Conservation (phyloP, 1,140 invertebrate species). For the Formica selysi region DNA sequence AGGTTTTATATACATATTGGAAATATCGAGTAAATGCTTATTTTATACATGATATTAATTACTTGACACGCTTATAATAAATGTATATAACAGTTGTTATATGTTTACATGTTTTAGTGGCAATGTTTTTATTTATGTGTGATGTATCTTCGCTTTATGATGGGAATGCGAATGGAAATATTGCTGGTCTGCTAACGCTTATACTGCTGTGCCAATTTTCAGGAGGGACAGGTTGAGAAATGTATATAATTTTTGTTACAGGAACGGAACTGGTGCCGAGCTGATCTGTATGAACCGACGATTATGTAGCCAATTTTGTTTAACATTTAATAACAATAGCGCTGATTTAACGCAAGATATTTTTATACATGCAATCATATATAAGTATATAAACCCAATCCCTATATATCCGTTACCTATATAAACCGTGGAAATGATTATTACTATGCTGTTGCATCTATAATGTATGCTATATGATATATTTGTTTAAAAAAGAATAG, state of each 20-base stretch:
- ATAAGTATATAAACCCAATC: conserved; percentile 48
- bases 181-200: not conserved
- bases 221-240: not conserved
- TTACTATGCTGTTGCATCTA: conserved; percentile 49
- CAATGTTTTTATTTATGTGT: not conserved
- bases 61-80: not conserved
- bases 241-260: conserved; percentile 78
- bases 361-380: conserved; percentile 69
- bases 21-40: not conserved
- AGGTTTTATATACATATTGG: not conserved
- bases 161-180: not conserved
- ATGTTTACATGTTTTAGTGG: not conserved
- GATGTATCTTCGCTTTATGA: not conserved
- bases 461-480: conserved; percentile 23
- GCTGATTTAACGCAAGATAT: conserved; percentile 71
- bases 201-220: not conserved
- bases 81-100: not conserved
- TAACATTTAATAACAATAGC: conserved; percentile 62
- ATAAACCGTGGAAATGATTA: conserved; percentile 16
- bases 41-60: conserved; percentile 7
- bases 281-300: conserved; percentile 75
- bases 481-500: conserved; percentile 36
- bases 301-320: conserved; percentile 69
- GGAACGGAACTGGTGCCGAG: conserved; percentile 84
- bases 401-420: conserved; percentile 28